Base-by-base conservation (phyloP, 2,113 vertebrate genomes). In the Cebidichthys violaceus region DNA sequence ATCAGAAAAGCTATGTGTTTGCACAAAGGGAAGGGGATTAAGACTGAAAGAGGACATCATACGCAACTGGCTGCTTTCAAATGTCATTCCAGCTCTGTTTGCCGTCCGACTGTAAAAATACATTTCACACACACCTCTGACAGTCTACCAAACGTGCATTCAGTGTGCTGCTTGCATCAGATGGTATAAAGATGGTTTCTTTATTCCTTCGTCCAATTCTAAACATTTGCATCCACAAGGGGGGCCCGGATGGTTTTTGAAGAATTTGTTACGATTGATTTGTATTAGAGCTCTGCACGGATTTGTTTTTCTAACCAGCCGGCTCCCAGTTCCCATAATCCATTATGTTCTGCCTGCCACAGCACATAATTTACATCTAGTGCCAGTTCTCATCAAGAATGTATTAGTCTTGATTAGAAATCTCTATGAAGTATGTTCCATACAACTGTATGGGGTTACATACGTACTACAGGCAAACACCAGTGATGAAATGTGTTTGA, bases 1-100 rank as follows among this genome's bases (percentile, higher is more conserved):
- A 92, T 91, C 88, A 90, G 88, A 92, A 90, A 90, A 90, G 80
- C 89, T 85, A 82, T 76, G 86, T 91, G 89, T 93, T 92, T 92
- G 82, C 82, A 89, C 81, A 91, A 88, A 88, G 79, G 62, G 27
- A 73, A 75, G 66, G 45, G 82, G 88, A 90, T 92, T 91, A 85
- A 67, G 72, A 79, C 78, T 83, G 70, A 88, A 83, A 79, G 59
- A 65, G 78, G 80, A 86, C 88, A 72, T 90, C 87, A 80, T 68
- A 74, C 83, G 55, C 71, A 64, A 79, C 60, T 54, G 64, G 70
- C 57, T 77, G 89, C 74, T 77, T 86, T 79, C 66, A 86, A 76
- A 79, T 82, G 83, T 64, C 52, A 68, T 78, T 79, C 24, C 47
- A 31, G 59, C 66, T 78, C 55, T 27, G 71, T 70, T 81, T 27